Conservation (phyloP, 2,888 invertebrate species). For the Ceraclea dissimilis region DNA sequence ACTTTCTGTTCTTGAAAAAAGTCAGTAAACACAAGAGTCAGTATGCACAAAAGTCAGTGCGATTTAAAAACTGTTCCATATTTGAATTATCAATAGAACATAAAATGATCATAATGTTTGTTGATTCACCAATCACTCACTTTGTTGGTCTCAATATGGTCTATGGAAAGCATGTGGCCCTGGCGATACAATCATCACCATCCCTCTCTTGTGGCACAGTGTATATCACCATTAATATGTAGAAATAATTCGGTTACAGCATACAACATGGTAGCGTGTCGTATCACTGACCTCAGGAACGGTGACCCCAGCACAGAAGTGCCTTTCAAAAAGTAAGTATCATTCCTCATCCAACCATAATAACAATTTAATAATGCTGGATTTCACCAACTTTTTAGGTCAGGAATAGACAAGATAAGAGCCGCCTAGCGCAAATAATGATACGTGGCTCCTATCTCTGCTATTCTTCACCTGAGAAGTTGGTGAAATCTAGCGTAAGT, state of each 20-base stretch:
- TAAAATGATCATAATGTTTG: too few species aligned
- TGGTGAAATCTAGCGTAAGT: too few species aligned
- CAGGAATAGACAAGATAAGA: not conserved
- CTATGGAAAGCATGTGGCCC: conserved; percentile 25
- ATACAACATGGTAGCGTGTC: conserved; percentile 97
- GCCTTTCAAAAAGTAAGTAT: conserved; percentile 95
- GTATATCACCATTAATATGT: conserved; percentile 44
- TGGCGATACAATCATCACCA: conserved; percentile 19
- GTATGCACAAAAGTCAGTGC: too few species aligned
- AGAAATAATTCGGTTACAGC: conserved; percentile 80
- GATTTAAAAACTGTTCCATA: too few species aligned
- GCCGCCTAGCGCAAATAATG: too few species aligned
- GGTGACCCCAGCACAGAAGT: conserved; percentile 91
- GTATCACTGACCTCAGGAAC: conserved; percentile 89
- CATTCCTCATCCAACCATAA: too few species aligned
- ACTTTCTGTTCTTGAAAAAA: too few species aligned
- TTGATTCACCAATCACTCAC: conserved; percentile 28
- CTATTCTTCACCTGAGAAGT: too few species aligned
- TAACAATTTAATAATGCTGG: not conserved
- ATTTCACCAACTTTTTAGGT: too few species aligned
- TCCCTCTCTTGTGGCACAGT: conserved; percentile 15
- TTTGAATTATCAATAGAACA: too few species aligned
- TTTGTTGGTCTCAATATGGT: conserved; percentile 48
- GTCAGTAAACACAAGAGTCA: too few species aligned
- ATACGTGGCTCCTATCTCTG: too few species aligned